Percentiles rank a stretch among this genome's conserved stretches.
Evolutionary conservation across 2,113 vertebrate species (phyloP).

Genomic region (Clupea harengus): DNA sequence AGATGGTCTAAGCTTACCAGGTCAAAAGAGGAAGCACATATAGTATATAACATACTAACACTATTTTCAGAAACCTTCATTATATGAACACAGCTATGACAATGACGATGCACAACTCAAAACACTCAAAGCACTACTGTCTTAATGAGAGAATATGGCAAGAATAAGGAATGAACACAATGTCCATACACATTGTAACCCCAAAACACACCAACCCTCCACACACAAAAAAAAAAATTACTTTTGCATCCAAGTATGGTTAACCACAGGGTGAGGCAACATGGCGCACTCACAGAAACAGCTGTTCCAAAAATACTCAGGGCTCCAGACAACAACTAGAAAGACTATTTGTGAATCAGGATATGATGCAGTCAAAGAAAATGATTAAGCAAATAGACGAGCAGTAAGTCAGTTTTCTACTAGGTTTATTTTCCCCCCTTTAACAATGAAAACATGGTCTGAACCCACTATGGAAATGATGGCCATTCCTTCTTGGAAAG

Average conservation of each 20-base stretch:
- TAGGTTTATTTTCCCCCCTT: background rate
- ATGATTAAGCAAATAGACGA: background rate
- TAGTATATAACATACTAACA: background rate
- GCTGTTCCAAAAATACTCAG: background rate
- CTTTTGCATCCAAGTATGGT: background rate
- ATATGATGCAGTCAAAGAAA: background rate
- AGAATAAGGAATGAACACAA: no score
- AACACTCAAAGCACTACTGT: background rate
- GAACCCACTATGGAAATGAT: background rate
- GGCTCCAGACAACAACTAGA: background rate
- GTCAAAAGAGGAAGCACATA: background rate
- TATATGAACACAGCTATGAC: background rate
- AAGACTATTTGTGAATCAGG: background rate
- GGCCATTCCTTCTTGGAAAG: no score
- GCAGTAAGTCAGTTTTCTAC: background rate
- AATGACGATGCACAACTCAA: background rate
- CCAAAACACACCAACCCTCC: no score
- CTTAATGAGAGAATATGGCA: background rate
- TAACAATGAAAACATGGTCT: background rate
- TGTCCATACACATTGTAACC: no score
- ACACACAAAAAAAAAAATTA: background rate
- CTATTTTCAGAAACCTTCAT: background rate
- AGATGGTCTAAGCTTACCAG: background rate
- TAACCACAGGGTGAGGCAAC: slow-evolving; percentile 27
- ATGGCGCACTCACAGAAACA: slow-evolving; percentile 16